phyloP scores from a whole-genome alignment of 2,113 vertebrate species.

The Bambusicola thoracicus region DNA sequence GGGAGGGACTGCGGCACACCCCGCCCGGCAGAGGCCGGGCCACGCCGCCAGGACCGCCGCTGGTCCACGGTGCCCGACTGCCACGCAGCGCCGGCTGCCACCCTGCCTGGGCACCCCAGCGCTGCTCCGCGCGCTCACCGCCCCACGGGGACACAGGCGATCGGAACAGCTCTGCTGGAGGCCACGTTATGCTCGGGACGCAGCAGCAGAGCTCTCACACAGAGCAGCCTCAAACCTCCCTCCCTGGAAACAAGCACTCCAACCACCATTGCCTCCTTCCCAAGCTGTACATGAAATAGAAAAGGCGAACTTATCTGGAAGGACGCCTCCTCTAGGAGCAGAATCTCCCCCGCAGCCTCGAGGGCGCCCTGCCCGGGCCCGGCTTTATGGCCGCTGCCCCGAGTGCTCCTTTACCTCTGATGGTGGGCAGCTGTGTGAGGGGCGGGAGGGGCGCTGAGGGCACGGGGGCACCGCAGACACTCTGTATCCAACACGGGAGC shows the following conservation, averaged over 20 bases:
- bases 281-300: fast-evolving
- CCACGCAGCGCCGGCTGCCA: too few species aligned
- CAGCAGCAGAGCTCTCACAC: too few species aligned
- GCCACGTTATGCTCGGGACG: fast-evolving
- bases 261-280: fast-evolving
- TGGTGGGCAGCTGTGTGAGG: background rate
- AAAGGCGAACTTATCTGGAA: fast-evolving
- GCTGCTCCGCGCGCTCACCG: too few species aligned
- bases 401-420: background rate
- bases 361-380: fast-evolving
- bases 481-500: fast-evolving
- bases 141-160: background rate
- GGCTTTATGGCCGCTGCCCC: background rate
- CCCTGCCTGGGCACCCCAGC: too few species aligned
- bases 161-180: background rate
- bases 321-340: fast-evolving
- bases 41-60: too few species aligned
- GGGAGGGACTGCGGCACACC: too few species aligned
- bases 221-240: background rate
- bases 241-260: fast-evolving
- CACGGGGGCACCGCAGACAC: too few species aligned
- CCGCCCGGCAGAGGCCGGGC: too few species aligned
- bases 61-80: too few species aligned
- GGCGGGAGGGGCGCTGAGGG: too few species aligned
- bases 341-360: fast-evolving